Evolutionary conservation across 2,888 invertebrate species (phyloP), one percentile per base, ranked within the genome.

Genomic region (Hedya salicella): DNA sequence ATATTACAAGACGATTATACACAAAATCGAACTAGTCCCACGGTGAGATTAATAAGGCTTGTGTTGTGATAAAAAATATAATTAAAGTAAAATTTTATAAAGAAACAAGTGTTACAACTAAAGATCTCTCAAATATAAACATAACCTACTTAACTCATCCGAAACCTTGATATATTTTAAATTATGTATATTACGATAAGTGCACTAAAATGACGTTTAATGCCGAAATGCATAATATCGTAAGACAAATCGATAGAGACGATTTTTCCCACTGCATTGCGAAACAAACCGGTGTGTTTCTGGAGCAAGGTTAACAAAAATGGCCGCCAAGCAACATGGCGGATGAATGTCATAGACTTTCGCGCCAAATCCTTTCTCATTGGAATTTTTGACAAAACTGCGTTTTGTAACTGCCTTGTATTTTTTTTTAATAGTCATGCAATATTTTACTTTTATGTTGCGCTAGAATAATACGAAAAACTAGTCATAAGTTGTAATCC

Each of bases 241-340:
- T 74, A 76, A 77, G 75, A 74, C 73, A 75, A 78, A 80, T 85
- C 78, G 76, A 84, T 87, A 81, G 80, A 83, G 78, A 82, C 78
- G 76, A 83, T 84, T 87, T 88, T 89, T 89, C 90, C 83, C 87
- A 89, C 84, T 79, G 75, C 48, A 74, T 91, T 91, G 87, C 86
- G 83, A 90, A 88, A 90, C 77, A 68, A 81, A 82, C 85, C 83
- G 79, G 79, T 78, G 79, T 72, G 76, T 87, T 87, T 81, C 83
- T 91, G 78, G 91, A 91, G 91, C 91, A 91, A 92, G 91, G 91
- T 90, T 85, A 52, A 59, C 71, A 75, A 85, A 86, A 75, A 85
- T 87, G 87, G 87, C 86, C 85, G 89, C 80, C 87, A 83, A 78
- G 74, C 73, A 80, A 78, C 75, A 84, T 86, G 85, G 83, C 79